phyloP scores from a whole-genome alignment of 2,888 invertebrate genomes.

The Erebia aethiops region DNA sequence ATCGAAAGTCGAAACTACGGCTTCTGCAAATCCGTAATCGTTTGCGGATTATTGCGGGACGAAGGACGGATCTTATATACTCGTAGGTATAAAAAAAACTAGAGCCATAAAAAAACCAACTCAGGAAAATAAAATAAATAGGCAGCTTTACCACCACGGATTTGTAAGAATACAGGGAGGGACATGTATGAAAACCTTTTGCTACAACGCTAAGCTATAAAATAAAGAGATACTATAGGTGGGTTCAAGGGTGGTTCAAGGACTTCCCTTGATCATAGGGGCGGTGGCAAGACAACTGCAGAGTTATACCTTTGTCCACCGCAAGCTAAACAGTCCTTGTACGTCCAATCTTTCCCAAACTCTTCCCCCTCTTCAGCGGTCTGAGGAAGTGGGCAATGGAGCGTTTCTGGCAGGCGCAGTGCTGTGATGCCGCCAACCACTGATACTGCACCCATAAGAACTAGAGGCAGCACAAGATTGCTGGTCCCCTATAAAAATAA shows the following conservation, averaged over 20 bases:
- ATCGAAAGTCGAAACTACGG: constrained; percentile 6
- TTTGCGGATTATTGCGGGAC: constrained; percentile 1
- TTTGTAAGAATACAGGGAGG: neutral
- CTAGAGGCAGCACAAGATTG: constrained; percentile 90
- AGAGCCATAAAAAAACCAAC: neutral
- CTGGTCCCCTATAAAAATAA: constrained; percentile 87
- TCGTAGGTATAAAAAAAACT: no score
- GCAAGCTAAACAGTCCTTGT: constrained; percentile 89
- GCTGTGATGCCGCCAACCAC: constrained; percentile 92
- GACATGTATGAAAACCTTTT: neutral
- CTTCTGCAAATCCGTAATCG: constrained; percentile 26
- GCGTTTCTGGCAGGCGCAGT: constrained; percentile 91
- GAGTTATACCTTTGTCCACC: constrained; percentile 84
- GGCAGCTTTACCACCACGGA: neutral
- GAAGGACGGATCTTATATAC: constrained; percentile 21
- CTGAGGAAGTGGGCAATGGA: constrained; percentile 92
- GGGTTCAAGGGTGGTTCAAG: neutral
- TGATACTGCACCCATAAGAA: constrained; percentile 92
- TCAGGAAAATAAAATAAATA: neutral
- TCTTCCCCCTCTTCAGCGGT: constrained; percentile 94
- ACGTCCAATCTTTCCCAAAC: constrained; percentile 92
- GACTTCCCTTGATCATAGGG: no score
- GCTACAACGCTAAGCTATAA: neutral
- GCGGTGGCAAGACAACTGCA: neutral
- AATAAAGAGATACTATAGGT: neutral